Evolutionary conservation across 2,113 vertebrate species (phyloP).

Genomic region (Ptychochromis oligacanthus): DNA sequence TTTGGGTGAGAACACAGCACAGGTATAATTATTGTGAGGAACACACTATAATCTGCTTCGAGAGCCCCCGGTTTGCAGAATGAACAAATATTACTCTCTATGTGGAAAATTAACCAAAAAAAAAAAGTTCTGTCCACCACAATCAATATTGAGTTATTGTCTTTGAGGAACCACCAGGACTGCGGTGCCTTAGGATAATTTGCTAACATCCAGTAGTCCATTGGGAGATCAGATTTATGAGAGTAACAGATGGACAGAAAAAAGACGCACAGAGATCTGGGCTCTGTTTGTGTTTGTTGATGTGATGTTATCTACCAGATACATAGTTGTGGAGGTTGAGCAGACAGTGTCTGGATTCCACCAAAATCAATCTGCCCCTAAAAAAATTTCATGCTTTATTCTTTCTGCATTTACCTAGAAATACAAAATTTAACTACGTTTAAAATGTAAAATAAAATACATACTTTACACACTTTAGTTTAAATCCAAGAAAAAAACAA

Average conservation of each 20-base stretch:
- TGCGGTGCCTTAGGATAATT: slow-evolving; percentile 4
- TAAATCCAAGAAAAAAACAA: background rate
- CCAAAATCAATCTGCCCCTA: background rate
- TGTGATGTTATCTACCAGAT: slow-evolving; percentile 1
- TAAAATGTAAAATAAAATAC: background rate
- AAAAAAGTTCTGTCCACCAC: background rate
- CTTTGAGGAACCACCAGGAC: background rate
- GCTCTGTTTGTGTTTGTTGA: background rate
- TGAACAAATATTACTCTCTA: background rate
- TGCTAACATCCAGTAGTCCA: background rate
- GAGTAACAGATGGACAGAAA: background rate
- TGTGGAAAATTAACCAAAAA: background rate
- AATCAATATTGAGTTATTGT: background rate
- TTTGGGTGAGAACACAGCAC: background rate
- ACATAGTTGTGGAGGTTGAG: background rate
- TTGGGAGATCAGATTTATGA: background rate
- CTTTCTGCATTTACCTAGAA: background rate
- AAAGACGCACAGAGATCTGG: background rate
- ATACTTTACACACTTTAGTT: background rate
- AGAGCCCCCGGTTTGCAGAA: slow-evolving; percentile 4
- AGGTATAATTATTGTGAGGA: slow-evolving; percentile 10
- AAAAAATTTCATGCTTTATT: background rate
- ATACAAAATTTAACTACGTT: background rate
- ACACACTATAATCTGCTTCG: background rate
- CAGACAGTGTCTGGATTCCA: background rate